These are phyloP conservation scores for Aphelinus certus DNA, from an alignment of 1,140 invertebrate genomes.

Conservation along the genomic window DNA sequence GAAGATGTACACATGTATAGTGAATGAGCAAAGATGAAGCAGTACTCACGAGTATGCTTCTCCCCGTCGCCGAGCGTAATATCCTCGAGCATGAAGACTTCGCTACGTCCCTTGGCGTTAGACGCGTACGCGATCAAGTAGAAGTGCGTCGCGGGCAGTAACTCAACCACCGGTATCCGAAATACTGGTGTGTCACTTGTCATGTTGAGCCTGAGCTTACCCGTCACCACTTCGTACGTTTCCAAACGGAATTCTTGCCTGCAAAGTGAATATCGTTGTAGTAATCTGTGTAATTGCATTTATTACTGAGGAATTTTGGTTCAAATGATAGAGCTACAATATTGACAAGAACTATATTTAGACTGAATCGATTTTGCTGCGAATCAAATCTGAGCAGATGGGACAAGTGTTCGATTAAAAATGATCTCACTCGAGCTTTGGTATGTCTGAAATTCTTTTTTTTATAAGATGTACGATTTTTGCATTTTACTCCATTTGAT, in stretches of 20 bases:
- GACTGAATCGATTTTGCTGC: too few species aligned
- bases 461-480: too few species aligned
- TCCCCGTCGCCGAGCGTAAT: constrained; percentile 88
- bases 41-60: constrained; percentile 80
- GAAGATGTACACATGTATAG: too few species aligned
- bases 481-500: too few species aligned
- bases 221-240: constrained; percentile 78
- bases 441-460: too few species aligned
- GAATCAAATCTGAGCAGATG: not conserved
- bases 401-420: not conserved
- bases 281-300: too few species aligned
- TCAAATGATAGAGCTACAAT: too few species aligned
- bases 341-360: too few species aligned
- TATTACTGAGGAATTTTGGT: too few species aligned
- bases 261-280: not conserved
- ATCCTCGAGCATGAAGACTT: constrained; percentile 82
- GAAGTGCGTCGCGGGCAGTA: constrained; percentile 69
- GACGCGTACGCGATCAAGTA: constrained; percentile 81
- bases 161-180: constrained; percentile 73
- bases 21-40: not conserved
- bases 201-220: constrained; percentile 75
- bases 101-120: constrained; percentile 88
- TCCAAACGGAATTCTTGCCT: constrained; percentile 82
- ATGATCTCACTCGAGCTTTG: too few species aligned
- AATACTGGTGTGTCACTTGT: constrained; percentile 75